Conservation (phyloP, 2,888 invertebrate species). For the Cheilosia urbana region DNA sequence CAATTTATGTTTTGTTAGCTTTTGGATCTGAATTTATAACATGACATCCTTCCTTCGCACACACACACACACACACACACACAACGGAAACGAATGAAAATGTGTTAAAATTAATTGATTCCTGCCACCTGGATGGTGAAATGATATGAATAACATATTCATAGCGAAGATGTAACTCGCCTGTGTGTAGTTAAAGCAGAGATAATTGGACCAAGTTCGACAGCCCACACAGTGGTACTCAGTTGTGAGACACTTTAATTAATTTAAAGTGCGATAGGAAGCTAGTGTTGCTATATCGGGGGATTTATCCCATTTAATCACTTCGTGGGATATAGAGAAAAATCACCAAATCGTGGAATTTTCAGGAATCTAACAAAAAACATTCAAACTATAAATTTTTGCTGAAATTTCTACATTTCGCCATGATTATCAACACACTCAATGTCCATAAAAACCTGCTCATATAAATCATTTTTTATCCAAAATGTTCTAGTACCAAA, state of each 20-base stretch:
- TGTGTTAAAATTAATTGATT: background rate
- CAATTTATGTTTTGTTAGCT: constrained; percentile 4
- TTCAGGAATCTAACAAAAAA: no score
- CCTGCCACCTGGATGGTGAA: background rate
- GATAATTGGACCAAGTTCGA: background rate
- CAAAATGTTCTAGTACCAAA: no score
- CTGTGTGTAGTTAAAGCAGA: background rate
- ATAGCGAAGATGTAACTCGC: background rate
- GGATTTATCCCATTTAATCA: no score
- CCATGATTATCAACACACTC: no score
- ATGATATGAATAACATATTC: background rate
- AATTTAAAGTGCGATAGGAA: background rate
- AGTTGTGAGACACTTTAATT: background rate
- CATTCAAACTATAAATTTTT: no score
- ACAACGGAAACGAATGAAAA: background rate
- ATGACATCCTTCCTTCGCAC: background rate
- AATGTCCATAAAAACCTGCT: no score
- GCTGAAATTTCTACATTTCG: no score
- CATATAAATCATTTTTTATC: no score
- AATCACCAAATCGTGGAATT: no score
- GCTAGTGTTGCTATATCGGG: no score
- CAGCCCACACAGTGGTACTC: background rate
- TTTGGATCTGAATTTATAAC: constrained; percentile 2
- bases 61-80: background rate
- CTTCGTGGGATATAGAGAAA: no score